These are phyloP conservation scores for Labia minor DNA, from an alignment of 2,888 invertebrate species.

Conservation along the genomic window DNA sequence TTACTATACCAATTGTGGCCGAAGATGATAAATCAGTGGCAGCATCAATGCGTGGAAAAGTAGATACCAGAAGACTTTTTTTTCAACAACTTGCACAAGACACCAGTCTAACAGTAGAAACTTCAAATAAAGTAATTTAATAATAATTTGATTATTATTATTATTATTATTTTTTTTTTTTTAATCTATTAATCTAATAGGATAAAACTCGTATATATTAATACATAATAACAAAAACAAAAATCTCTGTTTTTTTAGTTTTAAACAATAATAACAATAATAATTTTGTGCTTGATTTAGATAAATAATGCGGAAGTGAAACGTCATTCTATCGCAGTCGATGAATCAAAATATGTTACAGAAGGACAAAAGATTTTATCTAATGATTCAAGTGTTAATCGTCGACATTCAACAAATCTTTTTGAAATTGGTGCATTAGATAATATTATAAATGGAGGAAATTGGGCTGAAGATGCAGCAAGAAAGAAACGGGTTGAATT, in stretches of 20 bases:
- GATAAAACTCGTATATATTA: no score
- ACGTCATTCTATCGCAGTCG: slow-evolving; percentile 48
- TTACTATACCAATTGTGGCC: slow-evolving; percentile 22
- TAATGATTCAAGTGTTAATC: neutral
- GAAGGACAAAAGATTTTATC: slow-evolving; percentile 13
- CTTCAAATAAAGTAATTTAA: neutral
- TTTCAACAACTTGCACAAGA: slow-evolving; percentile 22
- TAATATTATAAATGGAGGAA: neutral
- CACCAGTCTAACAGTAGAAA: slow-evolving; percentile 18
- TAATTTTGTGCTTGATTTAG: no score
- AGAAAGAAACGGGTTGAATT: slow-evolving; percentile 63
- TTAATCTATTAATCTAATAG: no score
- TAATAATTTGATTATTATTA: neutral
- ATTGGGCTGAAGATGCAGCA: slow-evolving; percentile 28
- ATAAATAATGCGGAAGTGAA: slow-evolving; percentile 38
- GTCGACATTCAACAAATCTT: neutral
- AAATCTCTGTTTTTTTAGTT: no score
- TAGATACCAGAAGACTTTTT: slow-evolving; percentile 19
- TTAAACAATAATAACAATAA: no score
- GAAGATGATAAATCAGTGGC: slow-evolving; percentile 17
- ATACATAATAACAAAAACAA: no score
- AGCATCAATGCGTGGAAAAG: neutral
- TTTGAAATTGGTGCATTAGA: neutral
- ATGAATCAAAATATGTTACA: slow-evolving; percentile 33
- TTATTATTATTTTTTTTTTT: no score